Evolutionary conservation across 2,888 invertebrate genomes (phyloP), one percentile per base, ranked within the genome.

Genomic region (Dendrolimus pini): DNA sequence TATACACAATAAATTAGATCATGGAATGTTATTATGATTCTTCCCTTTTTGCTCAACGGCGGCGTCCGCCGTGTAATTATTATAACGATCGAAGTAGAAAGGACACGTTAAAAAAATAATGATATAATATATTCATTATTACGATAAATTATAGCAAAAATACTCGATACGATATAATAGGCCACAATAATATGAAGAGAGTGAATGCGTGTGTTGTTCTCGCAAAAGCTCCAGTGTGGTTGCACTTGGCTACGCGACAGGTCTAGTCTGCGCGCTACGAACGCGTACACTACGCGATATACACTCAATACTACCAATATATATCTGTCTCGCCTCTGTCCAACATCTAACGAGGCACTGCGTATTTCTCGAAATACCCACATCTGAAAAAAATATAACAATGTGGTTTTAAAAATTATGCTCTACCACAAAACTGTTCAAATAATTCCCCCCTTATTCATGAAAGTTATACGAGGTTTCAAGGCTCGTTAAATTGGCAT

Each of bases 1-100:
- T 89, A 86, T 89, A 89, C 87, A 90, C 82, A 90, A 90, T 90
- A 90, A 90, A 89, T 90, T 85, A 89, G 82, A 89, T 84, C 85
- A 87, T 90, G 89, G 89, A 90, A 90, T 90, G 89, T 89, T 83
- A 82, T 81, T 81, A 83, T 80, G 77, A 82, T 82, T 86, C 82
- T 30, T 30, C 30, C 30, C 76, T 72, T 78, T 74, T 75, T 73
- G 64, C 42, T 65, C 65, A 63, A 65, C 75, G 69, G 65, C 71
- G 73, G 75, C 71, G 72, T 63, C 62, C 65, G 75, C 74, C 77
- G 68, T 68, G 30, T 30, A 30, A 30, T 30, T 30, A 30, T 30
- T 70, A 69, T 67, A 68, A 70, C 74, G 64, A 73, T 77, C 73
- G 70, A 72, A 78, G 78, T 79, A 82, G 71, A 77, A 74, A 77